Evolutionary conservation across 2,113 vertebrate species (phyloP), one percentile per base, ranked within the genome.

Genomic region (Macrotis lagotis): DNA sequence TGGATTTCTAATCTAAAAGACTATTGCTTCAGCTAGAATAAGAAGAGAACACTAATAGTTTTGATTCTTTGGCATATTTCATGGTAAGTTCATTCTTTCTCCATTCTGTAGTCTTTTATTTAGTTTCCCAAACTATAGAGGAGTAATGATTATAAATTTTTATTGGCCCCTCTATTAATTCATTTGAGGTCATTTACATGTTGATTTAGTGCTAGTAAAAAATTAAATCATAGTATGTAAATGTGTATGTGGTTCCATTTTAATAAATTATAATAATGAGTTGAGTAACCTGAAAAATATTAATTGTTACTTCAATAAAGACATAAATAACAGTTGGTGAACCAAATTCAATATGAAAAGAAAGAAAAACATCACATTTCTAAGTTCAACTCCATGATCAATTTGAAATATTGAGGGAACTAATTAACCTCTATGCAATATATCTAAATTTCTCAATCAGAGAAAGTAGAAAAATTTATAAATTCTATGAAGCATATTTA

Each of bases 31-130:
- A 74, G 5, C 8, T 83, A 19, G 6, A 83, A 6, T 6, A 83
- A 83, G n/a, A 83, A 83, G 66, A 83, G n/a, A 83, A 44, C n/a
- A 83, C 1, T 44, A 22, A 83, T 44, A 10, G 25, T 19, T 22
- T 7, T 26, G 1, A 7, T 1, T 6, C 26, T 0, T 7, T 44
- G 3, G 2, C 2, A 50, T 0, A 0, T 1, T 47, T 25, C 25
- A 24, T 49, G 7, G 2, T 49, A 11, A 9, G 49, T 31, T 12
- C 48, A 48, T 48, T 12, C 28, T 48, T 48, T 90, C 26, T 90
- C 89, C 48, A 90, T 49, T 90, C 4, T 26, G 0, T 6, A 90
- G 25, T 90, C 26, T 89, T 48, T 48, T 31, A 28, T 89, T 49
- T 28, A 5, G 25, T 50, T 3, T 90, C 22, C 0, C 25, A 8